These are phyloP conservation scores for Oreochromis spilurus DNA, from an alignment of 2,113 vertebrate species.

Conservation along the genomic window DNA sequence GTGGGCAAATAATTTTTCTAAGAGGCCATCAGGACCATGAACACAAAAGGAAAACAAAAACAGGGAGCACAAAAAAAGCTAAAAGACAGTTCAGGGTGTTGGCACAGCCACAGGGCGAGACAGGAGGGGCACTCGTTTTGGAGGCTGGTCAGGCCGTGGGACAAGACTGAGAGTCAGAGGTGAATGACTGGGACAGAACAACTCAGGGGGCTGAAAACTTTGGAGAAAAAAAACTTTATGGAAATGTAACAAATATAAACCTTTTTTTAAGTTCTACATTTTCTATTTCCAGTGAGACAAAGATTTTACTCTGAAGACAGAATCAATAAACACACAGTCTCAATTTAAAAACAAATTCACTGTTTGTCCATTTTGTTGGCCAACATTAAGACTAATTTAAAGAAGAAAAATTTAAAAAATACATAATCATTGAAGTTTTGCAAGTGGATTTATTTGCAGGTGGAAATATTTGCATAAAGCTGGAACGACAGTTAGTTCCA, in stretches of 20 bases:
- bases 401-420: rapidly evolving
- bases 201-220: too few species aligned
- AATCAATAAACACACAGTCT: neutral
- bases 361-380: neutral
- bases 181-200: too few species aligned
- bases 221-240: rapidly evolving
- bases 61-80: too few species aligned
- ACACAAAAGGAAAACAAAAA: too few species aligned
- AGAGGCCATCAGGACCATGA: too few species aligned
- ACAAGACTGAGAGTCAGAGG: too few species aligned
- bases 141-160: too few species aligned
- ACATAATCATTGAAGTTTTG: rapidly evolving
- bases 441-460: rapidly evolving
- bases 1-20: too few species aligned
- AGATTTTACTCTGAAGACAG: neutral
- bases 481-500: neutral
- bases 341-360: neutral
- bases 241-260: neutral
- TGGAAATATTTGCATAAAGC: neutral
- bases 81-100: too few species aligned
- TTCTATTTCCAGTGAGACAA: neutral
- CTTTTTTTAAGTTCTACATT: neutral
- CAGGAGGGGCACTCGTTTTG: too few species aligned
- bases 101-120: too few species aligned
- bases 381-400: neutral